Percentiles rank a stretch among this genome's conserved stretches.
phyloP scores from a whole-genome alignment of 2,888 invertebrate genomes.

The Clistopyga incitator region DNA sequence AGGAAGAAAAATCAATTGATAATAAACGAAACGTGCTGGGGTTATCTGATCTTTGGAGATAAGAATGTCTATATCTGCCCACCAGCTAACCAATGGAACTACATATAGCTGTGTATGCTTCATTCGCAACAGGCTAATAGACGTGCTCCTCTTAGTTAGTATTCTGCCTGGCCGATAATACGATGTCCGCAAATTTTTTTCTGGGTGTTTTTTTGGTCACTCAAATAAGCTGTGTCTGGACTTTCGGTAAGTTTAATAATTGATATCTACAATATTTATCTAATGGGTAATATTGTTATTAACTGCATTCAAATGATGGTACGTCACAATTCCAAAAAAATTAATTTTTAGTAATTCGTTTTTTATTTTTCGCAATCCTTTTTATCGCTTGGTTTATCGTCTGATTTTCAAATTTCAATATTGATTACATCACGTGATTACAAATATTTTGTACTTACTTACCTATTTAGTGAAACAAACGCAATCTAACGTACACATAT shows the following conservation, averaged over 20 bases:
- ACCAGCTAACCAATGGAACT: background rate
- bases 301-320: no score
- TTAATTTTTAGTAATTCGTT: background rate
- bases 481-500: no score
- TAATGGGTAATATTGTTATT: background rate
- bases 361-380: background rate
- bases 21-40: background rate
- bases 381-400: no score
- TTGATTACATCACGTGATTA: no score
- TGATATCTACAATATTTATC: background rate
- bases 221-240: background rate
- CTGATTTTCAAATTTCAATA: no score
- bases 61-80: background rate
- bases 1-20: background rate
- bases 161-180: background rate
- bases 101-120: background rate
- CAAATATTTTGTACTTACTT: no score
- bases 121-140: no score
- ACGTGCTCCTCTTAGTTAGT: background rate
- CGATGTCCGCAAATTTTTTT: background rate
- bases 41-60: background rate
- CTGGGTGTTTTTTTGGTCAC: background rate
- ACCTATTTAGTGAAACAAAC: no score
- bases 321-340: no score
- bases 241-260: constrained; percentile 2